Conservation (phyloP, 1,140 invertebrate genomes). For the Daktulosphaira vitifoliae region DNA sequence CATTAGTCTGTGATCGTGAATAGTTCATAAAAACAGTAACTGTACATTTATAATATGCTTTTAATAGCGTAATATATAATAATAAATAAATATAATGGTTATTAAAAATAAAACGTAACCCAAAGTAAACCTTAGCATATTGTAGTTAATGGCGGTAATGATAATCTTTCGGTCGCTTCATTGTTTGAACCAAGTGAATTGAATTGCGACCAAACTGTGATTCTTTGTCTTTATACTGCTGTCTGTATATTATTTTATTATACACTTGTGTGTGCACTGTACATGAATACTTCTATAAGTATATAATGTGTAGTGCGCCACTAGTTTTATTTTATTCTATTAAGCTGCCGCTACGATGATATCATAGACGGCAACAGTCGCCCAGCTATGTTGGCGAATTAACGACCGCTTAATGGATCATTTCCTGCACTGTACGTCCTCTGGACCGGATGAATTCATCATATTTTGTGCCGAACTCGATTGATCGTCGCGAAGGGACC, state of each 20-base stretch:
- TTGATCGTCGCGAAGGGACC: constrained; percentile 1
- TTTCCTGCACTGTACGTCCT: constrained; percentile 12
- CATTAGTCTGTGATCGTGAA: too few species aligned
- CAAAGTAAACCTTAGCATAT: too few species aligned
- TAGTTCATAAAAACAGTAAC: too few species aligned
- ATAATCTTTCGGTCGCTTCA: too few species aligned
- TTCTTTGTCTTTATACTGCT: constrained; percentile 32
- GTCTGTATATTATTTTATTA: too few species aligned
- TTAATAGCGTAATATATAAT: too few species aligned
- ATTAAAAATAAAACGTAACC: too few species aligned
- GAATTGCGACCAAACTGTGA: constrained; percentile 23
- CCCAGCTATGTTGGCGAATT: constrained; percentile 21
- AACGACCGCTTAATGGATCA: constrained; percentile 29
- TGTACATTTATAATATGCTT: too few species aligned
- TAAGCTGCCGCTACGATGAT: constrained; percentile 20
- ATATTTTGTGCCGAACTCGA: not conserved
- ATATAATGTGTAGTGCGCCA: not conserved
- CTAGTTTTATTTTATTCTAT: constrained; percentile 24
- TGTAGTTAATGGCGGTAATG: too few species aligned
- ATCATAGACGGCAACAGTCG: constrained; percentile 9
- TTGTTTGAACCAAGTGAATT: constrained; percentile 28
- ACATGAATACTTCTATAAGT: not conserved
- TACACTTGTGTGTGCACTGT: not conserved
- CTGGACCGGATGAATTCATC: constrained; percentile 32
- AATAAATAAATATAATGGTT: too few species aligned